phyloP scores from a whole-genome alignment of 2,797 vertebrate species.

The Esox masquinongy region DNA sequence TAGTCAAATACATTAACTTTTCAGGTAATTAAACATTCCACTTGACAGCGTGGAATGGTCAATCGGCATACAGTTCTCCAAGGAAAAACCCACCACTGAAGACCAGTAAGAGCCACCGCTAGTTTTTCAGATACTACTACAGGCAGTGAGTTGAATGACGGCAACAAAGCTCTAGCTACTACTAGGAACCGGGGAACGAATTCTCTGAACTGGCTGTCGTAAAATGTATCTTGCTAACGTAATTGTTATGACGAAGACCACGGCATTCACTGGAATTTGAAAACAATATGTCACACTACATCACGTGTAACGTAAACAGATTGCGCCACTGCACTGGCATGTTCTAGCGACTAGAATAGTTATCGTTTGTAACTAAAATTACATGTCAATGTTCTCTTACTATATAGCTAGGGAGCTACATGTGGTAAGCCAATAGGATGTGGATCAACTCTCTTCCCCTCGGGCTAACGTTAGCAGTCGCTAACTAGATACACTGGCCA shows the following conservation, averaged over 20 bases:
- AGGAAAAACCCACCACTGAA: not conserved
- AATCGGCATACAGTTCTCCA: not conserved
- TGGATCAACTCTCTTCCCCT: conserved; percentile 8
- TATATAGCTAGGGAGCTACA: conserved; percentile 54
- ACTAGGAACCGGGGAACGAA: not conserved
- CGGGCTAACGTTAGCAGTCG: conserved; percentile 13
- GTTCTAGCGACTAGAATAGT: not conserved
- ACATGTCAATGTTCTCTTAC: not conserved
- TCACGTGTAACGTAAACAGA: not conserved
- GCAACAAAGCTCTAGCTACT: not conserved
- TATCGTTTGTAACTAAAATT: not conserved
- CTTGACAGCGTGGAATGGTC: not conserved
- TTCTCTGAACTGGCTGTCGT: not conserved
- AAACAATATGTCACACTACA: not conserved
- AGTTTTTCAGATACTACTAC: too few species aligned
- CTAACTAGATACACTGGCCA: not conserved
- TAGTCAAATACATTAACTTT: not conserved
- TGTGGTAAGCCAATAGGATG: conserved; percentile 57
- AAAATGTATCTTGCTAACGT: not conserved
- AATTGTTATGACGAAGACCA: not conserved
- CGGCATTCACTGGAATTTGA: not conserved
- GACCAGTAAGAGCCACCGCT: not conserved
- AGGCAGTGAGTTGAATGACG: not conserved
- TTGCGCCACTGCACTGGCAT: not conserved
- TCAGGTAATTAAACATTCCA: not conserved